These are phyloP conservation scores for Seira musarum DNA, from an alignment of 2,888 invertebrate genomes.

Conservation along the genomic window DNA sequence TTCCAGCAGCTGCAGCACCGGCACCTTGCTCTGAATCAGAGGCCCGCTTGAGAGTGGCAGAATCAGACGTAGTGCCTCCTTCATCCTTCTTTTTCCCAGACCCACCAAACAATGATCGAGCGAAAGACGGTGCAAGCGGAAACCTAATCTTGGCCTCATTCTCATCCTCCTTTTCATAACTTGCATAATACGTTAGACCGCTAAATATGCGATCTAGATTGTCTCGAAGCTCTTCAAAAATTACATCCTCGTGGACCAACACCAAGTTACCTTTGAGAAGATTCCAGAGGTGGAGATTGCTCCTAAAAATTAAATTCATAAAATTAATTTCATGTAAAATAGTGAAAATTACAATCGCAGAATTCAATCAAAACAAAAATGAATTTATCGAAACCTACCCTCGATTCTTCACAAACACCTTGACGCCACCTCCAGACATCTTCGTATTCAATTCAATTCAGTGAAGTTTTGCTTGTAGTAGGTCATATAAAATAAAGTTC, in stretches of 20 bases:
- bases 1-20: neutral
- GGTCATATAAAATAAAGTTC: no score
- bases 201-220: slow-evolving; percentile 54
- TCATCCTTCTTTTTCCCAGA: slow-evolving; percentile 8
- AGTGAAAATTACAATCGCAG: no score
- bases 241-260: slow-evolving; percentile 61
- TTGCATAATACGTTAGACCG: slow-evolving; percentile 55
- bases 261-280: slow-evolving; percentile 60
- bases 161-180: slow-evolving; percentile 29
- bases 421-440: no score
- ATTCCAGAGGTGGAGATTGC: slow-evolving; percentile 65
- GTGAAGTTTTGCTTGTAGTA: no score
- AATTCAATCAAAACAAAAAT: no score
- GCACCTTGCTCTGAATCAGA: neutral
- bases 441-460: no score
- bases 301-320: slow-evolving; percentile 57
- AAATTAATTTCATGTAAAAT: no score
- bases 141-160: slow-evolving; percentile 34
- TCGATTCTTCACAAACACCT: no score
- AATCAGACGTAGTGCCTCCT: neutral
- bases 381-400: no score
- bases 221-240: slow-evolving; percentile 62
- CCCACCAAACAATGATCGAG: slow-evolving; percentile 3
- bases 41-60: neutral
- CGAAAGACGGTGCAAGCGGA: slow-evolving; percentile 16